These are phyloP conservation scores for Notiomystis cincta DNA, from an alignment of 2,113 vertebrate genomes.

Conservation along the genomic window DNA sequence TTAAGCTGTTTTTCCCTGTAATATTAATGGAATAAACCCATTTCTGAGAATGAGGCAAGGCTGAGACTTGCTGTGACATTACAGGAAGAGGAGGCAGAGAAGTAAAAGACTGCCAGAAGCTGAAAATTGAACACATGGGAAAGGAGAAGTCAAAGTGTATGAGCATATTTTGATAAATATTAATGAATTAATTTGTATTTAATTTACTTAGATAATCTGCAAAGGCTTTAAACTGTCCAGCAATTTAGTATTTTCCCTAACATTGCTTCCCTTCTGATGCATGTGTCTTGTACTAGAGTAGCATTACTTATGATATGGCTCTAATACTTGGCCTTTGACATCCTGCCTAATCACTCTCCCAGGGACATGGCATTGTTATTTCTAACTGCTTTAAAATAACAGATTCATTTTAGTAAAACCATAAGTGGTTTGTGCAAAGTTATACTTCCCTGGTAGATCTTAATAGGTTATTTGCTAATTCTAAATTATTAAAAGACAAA, in stretches of 20 bases:
- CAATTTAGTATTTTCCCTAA: background rate
- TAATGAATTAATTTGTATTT: constrained; percentile 55
- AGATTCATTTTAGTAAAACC: constrained; percentile 3
- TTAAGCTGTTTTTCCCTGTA: constrained; percentile 40
- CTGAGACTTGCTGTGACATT: constrained; percentile 44
- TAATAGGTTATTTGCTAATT: background rate
- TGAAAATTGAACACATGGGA: constrained; percentile 51
- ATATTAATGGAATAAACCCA: constrained; percentile 37
- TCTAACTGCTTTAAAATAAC: background rate
- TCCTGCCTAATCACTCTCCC: background rate
- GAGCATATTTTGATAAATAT: constrained; percentile 59
- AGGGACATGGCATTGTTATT: background rate
- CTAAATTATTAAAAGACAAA: background rate
- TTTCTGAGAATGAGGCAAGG: constrained; percentile 35
- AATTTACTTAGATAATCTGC: background rate
- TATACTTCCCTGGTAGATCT: background rate
- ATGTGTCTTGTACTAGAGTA: background rate
- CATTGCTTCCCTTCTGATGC: background rate
- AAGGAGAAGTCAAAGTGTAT: constrained; percentile 47
- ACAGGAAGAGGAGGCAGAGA: constrained; percentile 16
- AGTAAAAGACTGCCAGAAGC: constrained; percentile 29
- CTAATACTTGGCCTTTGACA: background rate
- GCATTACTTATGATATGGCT: background rate
- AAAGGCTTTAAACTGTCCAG: constrained; percentile 16
- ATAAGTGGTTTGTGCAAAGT: background rate